Percentiles rank a stretch among this genome's conserved stretches.
phyloP scores from a whole-genome alignment of 2,797 vertebrate species.

The Kryptolebias ocellatus region DNA sequence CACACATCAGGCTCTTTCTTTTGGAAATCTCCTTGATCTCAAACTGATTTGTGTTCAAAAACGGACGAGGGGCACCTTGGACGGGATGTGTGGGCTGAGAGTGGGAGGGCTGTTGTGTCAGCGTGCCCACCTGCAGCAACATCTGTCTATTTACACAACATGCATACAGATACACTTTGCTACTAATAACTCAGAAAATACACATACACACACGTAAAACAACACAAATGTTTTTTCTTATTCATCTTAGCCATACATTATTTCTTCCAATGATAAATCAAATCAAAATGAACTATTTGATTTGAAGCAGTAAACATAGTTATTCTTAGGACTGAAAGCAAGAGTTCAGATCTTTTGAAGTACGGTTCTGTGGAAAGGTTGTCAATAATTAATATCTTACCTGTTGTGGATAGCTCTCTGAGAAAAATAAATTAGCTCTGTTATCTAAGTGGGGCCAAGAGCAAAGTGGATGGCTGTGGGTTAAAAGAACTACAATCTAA shows the following conservation, averaged over 20 bases:
- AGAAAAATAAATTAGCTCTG: too few species aligned
- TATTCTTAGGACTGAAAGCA: too few species aligned
- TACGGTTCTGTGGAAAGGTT: too few species aligned
- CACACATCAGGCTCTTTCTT: conserved; percentile 42
- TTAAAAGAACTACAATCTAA: too few species aligned
- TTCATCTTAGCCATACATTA: background rate
- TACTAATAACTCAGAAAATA: conserved; percentile 27
- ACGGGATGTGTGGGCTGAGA: conserved; percentile 42
- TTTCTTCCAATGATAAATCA: background rate
- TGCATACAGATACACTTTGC: conserved; percentile 29
- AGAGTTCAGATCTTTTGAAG: too few species aligned
- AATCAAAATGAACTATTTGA: background rate
- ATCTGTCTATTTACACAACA: conserved; percentile 73
- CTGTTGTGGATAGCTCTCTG: too few species aligned
- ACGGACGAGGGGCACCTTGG: conserved; percentile 76
- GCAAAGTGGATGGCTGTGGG: too few species aligned
- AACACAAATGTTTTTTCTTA: background rate
- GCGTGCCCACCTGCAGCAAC: conserved; percentile 80
- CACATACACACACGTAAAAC: background rate
- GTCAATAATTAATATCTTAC: too few species aligned
- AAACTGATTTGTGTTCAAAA: conserved; percentile 70
- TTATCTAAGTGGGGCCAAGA: too few species aligned
- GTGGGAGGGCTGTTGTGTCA: conserved; percentile 74
- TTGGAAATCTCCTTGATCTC: conserved; percentile 56
- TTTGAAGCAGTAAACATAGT: too few species aligned